A percentile compares a stretch with the other conserved stretches of the same genome.
phyloP scores from a whole-genome alignment of 2,113 vertebrate genomes.

The human region DNA sequence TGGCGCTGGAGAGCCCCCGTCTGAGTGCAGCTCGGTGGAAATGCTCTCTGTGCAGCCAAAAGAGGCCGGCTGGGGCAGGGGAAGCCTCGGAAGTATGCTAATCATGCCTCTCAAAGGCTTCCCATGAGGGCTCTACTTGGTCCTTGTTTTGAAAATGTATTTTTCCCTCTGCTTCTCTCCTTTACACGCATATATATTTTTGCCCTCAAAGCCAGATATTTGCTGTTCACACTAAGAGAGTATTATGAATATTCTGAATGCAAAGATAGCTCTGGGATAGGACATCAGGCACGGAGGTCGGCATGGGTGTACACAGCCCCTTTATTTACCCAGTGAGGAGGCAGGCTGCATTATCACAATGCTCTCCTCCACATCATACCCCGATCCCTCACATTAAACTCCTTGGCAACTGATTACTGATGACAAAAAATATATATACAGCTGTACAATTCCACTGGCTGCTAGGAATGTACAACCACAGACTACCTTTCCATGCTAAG shows the following conservation, averaged over 20 bases:
- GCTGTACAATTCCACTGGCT: background rate
- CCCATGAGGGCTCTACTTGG: slow-evolving; percentile 75
- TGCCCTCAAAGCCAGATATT: slow-evolving; percentile 76
- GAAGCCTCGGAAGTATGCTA: slow-evolving; percentile 77
- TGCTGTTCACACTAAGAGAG: slow-evolving; percentile 67
- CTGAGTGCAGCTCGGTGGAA: slow-evolving; percentile 78
- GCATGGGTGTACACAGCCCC: slow-evolving; percentile 51
- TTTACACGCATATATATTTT: slow-evolving; percentile 1
- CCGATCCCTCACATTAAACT: slow-evolving; percentile 56
- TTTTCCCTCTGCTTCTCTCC: slow-evolving; percentile 41
- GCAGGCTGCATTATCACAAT: slow-evolving; percentile 60
- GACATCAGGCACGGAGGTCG: slow-evolving; percentile 62
- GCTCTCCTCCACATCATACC: slow-evolving; percentile 54
- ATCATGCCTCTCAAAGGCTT: slow-evolving; percentile 77
- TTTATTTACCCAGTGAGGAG: slow-evolving; percentile 75
- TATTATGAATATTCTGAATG: slow-evolving; percentile 82
- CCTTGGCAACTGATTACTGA: slow-evolving; percentile 75
- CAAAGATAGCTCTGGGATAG: slow-evolving; percentile 72
- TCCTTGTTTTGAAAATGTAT: slow-evolving; percentile 1
- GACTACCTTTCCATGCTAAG: slow-evolving; percentile 54
- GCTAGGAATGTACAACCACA: background rate
- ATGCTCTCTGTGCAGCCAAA: slow-evolving; percentile 76
- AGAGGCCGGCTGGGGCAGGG: slow-evolving; percentile 77
- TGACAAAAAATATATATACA: slow-evolving; percentile 73
- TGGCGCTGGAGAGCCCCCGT: slow-evolving; percentile 81